phyloP scores from a whole-genome alignment of 2,888 invertebrate species.

The Acanthoscelides obtectus region DNA sequence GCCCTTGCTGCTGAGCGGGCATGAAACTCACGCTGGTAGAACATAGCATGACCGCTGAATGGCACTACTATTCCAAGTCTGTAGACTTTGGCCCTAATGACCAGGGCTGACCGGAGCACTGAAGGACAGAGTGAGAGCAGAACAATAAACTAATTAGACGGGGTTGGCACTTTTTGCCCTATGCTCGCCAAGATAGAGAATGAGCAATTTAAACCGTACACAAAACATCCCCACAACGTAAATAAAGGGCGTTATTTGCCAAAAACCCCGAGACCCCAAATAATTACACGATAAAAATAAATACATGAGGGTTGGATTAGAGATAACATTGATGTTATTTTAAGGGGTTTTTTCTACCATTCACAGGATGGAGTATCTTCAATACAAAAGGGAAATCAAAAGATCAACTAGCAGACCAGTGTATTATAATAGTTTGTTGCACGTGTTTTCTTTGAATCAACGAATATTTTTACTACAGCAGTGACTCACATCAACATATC shows the following conservation, averaged over 20 bases:
- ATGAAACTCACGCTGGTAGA: no score
- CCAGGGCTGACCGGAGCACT: neutral
- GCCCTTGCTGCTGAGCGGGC: no score
- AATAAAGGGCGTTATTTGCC: neutral
- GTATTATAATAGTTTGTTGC: no score
- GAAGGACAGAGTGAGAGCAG: neutral
- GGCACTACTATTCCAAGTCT: no score
- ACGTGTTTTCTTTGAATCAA: no score
- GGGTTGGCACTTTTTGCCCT: neutral
- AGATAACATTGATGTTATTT: neutral
- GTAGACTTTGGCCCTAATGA: neutral
- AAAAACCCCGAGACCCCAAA: neutral
- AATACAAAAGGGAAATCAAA: no score
- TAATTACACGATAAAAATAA: neutral
- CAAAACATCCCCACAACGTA: neutral
- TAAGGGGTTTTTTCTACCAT: neutral
- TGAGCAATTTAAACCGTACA: neutral
- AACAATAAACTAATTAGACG: neutral
- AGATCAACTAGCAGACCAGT: no score
- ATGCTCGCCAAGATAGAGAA: neutral
- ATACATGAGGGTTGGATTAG: neutral
- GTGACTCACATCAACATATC: no score
- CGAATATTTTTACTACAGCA: no score
- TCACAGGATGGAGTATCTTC: no score
- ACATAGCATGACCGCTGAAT: no score